These are phyloP conservation scores for Taenioides sp. DNA, from an alignment of 2,797 vertebrate genomes.

Conservation along the genomic window DNA sequence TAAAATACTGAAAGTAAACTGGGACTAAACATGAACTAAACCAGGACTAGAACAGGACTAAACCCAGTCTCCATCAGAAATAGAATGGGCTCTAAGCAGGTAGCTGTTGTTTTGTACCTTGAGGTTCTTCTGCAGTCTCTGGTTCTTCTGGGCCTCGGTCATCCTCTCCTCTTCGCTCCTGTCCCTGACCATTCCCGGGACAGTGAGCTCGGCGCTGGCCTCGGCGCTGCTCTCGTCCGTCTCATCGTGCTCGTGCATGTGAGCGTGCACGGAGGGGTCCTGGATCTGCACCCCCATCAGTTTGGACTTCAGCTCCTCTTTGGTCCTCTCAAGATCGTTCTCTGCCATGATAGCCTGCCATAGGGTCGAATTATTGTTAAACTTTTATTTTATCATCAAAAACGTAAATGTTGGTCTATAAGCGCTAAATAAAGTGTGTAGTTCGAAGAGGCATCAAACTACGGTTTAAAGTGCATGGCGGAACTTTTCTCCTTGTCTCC, in stretches of 20 bases:
- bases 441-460: too few relatives aligned
- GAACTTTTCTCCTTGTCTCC: too few relatives aligned
- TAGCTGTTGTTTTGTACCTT: conserved; percentile 74
- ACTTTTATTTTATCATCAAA: too few relatives aligned
- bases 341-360: conserved; percentile 87
- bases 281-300: conserved; percentile 87
- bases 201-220: conserved; percentile 89
- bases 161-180: conserved; percentile 94
- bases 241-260: conserved; percentile 90
- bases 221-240: conserved; percentile 94
- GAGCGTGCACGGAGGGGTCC: conserved; percentile 75
- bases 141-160: conserved; percentile 95
- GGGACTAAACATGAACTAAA: too few relatives aligned
- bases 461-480: too few relatives aligned
- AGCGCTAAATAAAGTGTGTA: too few relatives aligned
- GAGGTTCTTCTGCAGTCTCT: conserved; percentile 91
- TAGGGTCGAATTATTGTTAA: neutral
- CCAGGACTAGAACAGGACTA: neutral
- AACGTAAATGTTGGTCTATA: too few relatives aligned
- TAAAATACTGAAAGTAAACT: too few relatives aligned
- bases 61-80: neutral
- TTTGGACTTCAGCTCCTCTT: conserved; percentile 89
- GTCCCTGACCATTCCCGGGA: conserved; percentile 86
- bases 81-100: too few relatives aligned
- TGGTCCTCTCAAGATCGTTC: conserved; percentile 90